phyloP scores from a whole-genome alignment of 2,888 invertebrate species.

The Lasius platythorax region DNA sequence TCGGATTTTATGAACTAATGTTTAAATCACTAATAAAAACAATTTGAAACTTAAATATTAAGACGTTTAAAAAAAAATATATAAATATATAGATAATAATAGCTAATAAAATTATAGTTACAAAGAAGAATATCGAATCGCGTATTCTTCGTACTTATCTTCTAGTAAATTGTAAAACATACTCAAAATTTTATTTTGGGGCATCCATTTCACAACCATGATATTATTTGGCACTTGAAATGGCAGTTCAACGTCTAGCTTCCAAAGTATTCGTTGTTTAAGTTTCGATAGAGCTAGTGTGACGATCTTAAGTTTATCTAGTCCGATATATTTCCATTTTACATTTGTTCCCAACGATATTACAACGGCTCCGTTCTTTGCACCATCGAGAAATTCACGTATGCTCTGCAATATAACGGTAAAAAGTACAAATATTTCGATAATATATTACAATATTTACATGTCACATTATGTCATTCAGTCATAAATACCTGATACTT shows the following conservation, averaged over 20 bases:
- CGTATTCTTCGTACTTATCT: neutral
- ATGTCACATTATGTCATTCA: neutral
- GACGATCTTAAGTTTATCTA: neutral
- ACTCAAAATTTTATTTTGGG: no score
- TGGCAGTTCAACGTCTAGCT: conserved; percentile 52
- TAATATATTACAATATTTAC: neutral
- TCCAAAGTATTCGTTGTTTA: conserved; percentile 67
- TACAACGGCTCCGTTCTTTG: neutral
- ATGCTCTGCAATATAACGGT: neutral
- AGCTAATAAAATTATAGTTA: neutral
- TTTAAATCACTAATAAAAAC: neutral
- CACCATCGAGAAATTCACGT: conserved; percentile 20
- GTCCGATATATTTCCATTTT: neutral
- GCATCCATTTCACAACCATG: conserved; percentile 26
- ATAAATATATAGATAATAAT: neutral
- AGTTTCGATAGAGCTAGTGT: conserved; percentile 27
- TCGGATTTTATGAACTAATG: neutral
- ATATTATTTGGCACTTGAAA: conserved; percentile 13
- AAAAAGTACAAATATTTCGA: neutral
- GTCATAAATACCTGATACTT: neutral
- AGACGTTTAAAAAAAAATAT: neutral
- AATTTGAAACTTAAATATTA: neutral
- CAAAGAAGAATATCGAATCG: neutral
- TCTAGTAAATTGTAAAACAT: no score
- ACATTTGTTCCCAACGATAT: conserved; percentile 32